Evolutionary conservation across 1,140 invertebrate genomes (phyloP).

Genomic region (Aphis gossypii): DNA sequence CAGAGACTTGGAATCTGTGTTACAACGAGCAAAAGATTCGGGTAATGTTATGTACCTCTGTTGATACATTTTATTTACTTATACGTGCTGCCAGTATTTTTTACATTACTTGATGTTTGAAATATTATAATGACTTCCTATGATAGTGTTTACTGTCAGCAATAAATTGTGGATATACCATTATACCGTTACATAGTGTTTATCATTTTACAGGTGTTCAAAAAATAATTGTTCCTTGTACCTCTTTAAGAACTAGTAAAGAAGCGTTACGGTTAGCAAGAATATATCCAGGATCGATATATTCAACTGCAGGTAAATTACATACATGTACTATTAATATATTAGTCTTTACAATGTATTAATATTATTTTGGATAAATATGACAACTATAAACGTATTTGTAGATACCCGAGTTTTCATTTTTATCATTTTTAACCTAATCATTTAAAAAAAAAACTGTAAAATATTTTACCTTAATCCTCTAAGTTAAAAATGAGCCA

Average conservation of each 20-base stretch:
- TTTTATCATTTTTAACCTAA: too few species aligned
- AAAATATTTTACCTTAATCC: neutral
- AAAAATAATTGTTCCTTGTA: slow-evolving; percentile 93
- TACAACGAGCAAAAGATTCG: slow-evolving; percentile 90
- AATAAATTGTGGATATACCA: neutral
- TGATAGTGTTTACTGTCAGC: neutral
- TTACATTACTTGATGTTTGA: neutral
- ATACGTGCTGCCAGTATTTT: neutral
- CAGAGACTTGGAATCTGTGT: slow-evolving; percentile 89
- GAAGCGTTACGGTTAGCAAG: slow-evolving; percentile 86
- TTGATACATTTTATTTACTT: neutral
- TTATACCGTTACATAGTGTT: neutral
- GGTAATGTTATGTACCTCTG: slow-evolving; percentile 68
- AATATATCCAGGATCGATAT: slow-evolving; percentile 87
- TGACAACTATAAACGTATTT: neutral
- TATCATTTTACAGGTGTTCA: slow-evolving; percentile 76
- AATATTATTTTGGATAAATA: neutral
- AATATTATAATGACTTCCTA: neutral
- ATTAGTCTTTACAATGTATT: neutral
- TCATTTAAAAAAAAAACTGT: neutral
- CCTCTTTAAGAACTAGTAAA: slow-evolving; percentile 86
- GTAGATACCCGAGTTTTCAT: too few species aligned
- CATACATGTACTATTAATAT: neutral
- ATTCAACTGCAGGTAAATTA: slow-evolving; percentile 84
- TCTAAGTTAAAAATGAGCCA: neutral